A percentile compares a stretch with the other conserved stretches of the same genome.
These are phyloP conservation scores for Lophotis ruficrista DNA, from an alignment of 2,113 vertebrate species.

Conservation along the genomic window DNA sequence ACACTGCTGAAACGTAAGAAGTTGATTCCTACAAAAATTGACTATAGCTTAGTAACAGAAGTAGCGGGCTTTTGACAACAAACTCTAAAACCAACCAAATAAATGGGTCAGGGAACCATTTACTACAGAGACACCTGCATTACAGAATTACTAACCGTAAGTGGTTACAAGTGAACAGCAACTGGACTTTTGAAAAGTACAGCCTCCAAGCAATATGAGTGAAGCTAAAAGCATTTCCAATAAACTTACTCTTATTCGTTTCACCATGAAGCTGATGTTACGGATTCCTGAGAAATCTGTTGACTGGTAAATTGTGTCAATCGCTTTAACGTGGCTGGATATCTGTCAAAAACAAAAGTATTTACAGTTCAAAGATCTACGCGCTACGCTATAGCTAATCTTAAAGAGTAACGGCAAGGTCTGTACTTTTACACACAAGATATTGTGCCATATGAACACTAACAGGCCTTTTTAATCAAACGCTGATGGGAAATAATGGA, in stretches of 20 bases:
- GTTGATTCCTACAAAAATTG: not conserved
- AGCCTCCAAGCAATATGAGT: not conserved
- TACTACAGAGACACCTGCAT: not conserved
- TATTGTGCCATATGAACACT: not conserved
- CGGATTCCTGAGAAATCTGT: conserved; percentile 95
- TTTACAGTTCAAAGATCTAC: not conserved
- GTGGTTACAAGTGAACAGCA: not conserved
- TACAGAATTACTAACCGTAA: not conserved
- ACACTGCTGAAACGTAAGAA: not conserved
- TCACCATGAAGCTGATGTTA: conserved; percentile 99
- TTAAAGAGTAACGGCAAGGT: not conserved
- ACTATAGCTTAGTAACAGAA: not conserved
- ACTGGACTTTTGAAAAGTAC: not conserved
- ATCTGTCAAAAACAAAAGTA: conserved; percentile 78
- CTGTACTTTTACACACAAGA: not conserved
- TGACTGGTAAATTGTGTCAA: conserved; percentile 93
- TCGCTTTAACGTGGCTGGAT: conserved; percentile 96
- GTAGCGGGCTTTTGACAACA: not conserved
- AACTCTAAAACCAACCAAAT: not conserved
- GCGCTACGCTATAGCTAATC: fast-evolving
- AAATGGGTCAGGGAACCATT: not conserved
- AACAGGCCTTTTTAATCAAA: not conserved
- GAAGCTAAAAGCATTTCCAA: not conserved
- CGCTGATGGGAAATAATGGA: not conserved
- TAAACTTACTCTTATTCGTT: conserved; percentile 90